These are phyloP conservation scores for Sebastes flavidus DNA, from an alignment of 2,797 vertebrate genomes.

Conservation along the genomic window DNA sequence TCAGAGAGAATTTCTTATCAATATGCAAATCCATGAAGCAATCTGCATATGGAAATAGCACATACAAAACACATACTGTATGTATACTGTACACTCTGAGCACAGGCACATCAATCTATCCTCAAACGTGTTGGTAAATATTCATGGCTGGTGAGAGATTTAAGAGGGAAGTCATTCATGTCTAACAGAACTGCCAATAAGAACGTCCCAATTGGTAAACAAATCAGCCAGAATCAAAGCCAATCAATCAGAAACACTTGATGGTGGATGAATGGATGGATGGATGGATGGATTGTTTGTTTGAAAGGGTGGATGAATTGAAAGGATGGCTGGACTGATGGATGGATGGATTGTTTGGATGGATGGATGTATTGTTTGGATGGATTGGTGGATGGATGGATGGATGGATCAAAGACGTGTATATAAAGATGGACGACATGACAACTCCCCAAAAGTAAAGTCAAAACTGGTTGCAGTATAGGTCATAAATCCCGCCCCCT, in stretches of 20 bases:
- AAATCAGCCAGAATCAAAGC: conserved; percentile 8
- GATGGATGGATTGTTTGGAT: not conserved
- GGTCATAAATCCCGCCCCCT: too few species aligned
- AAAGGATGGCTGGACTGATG: not conserved
- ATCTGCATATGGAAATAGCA: conserved; percentile 16
- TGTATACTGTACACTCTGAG: not conserved
- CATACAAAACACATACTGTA: not conserved
- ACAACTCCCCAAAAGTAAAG: too few species aligned
- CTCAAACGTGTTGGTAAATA: conserved; percentile 7
- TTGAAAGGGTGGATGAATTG: not conserved
- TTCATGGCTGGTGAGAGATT: not conserved
- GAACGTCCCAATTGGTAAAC: not conserved
- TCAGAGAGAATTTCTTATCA: conserved; percentile 23
- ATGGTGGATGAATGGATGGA: not conserved
- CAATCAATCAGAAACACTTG: not conserved
- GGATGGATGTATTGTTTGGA: too few species aligned
- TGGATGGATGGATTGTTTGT: not conserved
- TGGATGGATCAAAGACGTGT: too few species aligned
- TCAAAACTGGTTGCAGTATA: too few species aligned
- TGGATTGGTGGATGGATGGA: too few species aligned
- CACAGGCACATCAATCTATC: not conserved
- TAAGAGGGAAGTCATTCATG: not conserved
- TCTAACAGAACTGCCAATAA: not conserved
- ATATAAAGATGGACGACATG: too few species aligned
- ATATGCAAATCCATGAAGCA: conserved; percentile 34